Evolutionary conservation across 2,797 vertebrate species (phyloP), one percentile per base, ranked within the genome.

Genomic region (Mus spretus): DNA sequence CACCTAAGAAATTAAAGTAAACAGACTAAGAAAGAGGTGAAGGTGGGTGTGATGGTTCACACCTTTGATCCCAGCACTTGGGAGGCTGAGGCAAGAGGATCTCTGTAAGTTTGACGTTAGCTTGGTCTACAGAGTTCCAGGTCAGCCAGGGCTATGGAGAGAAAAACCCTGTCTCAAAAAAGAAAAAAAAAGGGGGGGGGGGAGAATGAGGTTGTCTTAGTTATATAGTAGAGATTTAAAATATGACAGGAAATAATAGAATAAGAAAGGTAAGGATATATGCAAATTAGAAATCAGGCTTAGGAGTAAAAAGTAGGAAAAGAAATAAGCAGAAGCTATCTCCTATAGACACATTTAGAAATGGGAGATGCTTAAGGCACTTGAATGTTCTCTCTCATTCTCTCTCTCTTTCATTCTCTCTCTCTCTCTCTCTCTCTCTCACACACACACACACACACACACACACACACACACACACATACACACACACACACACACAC

Each of bases 11-110:
- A 93, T 93, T 10, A 78, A 89, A 92, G 70, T 47, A 83, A 50
- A 72, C 74, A 63, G 22, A 90, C 40, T 75, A 90, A 95, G 82
- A 47, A 70, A 86, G 40, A 90, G 34, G 28, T 87, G 19, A 92
- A 96, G 90, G 44, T 93, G 87, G 19, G 81, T 90, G 72, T 92
- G 57, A 40, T 61, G 59, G 20, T 11, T 17, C 19, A 13, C 1
- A 19, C 34, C 53, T 82, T 81, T 81, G 22, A 61, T 83, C 7
- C 24, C 57, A 83, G 57, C 34, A 72, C 57, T 61, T 28, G 26
- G 15, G 74, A 83, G 80, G 80, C 80, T 40, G 80, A 82, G 57
- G 37, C 80, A 59, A 24, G 80, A 4, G 55, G 13, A 40, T 61
- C 13, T 77, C 74, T 77, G 22, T 44, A 40, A 77, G 40, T 77